Evolutionary conservation across 2,113 vertebrate species (phyloP).

Genomic region (Nesoenas mayeri): DNA sequence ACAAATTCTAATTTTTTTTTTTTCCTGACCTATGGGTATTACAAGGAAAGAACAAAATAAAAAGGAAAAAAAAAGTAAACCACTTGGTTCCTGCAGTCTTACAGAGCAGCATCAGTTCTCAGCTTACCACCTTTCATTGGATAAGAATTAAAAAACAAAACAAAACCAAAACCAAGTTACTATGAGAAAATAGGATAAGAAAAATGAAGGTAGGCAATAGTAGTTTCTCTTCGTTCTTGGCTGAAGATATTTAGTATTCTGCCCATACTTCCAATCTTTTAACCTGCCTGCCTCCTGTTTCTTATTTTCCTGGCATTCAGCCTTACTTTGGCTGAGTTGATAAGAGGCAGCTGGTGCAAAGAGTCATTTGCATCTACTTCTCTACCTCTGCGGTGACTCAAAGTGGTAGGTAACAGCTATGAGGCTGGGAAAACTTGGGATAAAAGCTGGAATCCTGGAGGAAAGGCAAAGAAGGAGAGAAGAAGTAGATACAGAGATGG

Average conservation of each 20-base stretch:
- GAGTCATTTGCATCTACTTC: constrained; percentile 1
- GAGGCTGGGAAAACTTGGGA: not conserved
- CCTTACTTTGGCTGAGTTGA: constrained; percentile 37
- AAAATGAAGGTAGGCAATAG: not conserved
- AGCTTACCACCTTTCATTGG: not conserved
- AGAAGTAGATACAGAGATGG: not conserved
- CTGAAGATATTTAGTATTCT: constrained; percentile 14
- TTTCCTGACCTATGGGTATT: not conserved
- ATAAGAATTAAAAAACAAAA: not conserved
- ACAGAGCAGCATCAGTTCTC: not conserved
- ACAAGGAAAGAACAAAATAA: not conserved
- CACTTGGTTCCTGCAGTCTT: not conserved
- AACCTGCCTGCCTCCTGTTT: constrained; percentile 35
- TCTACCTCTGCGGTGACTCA: not conserved
- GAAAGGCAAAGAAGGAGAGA: not conserved
- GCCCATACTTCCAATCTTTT: not conserved
- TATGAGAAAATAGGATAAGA: not conserved
- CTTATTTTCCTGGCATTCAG: constrained; percentile 51
- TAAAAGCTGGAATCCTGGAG: not conserved
- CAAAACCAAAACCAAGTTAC: not conserved
- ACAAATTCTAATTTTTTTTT: not conserved
- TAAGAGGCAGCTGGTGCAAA: constrained; percentile 43
- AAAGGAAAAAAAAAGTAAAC: fast-evolving
- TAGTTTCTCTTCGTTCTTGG: not conserved
- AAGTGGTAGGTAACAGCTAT: not conserved